phyloP scores from a whole-genome alignment of 2,888 invertebrate species.

The Dusona sp. region DNA sequence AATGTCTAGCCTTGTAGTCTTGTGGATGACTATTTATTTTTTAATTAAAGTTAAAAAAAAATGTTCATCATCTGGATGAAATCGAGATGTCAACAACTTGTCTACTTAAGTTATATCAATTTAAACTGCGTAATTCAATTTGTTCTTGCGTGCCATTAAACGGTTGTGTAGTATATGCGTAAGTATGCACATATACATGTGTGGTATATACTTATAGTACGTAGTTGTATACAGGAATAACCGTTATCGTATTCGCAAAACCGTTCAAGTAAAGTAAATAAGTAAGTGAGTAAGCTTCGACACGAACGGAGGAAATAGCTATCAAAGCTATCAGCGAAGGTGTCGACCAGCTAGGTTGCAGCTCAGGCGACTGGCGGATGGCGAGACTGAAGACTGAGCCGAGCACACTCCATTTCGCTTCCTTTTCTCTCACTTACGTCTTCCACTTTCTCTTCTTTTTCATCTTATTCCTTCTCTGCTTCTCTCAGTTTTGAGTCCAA shows the following conservation, averaged over 20 bases:
- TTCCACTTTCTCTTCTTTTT: slow-evolving; percentile 29
- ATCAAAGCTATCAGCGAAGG: slow-evolving; percentile 72
- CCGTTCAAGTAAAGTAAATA: slow-evolving; percentile 62
- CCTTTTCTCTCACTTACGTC: slow-evolving; percentile 37
- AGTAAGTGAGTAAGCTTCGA: slow-evolving; percentile 68
- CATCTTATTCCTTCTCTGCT: slow-evolving; percentile 28
- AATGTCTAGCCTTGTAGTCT: no score
- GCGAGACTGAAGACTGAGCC: slow-evolving; percentile 73
- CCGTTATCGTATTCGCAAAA: slow-evolving; percentile 48
- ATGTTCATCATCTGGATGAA: neutral
- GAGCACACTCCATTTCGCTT: slow-evolving; percentile 64
- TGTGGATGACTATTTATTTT: neutral
- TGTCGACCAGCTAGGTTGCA: slow-evolving; percentile 73
- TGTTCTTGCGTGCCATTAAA: neutral
- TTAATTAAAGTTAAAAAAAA: neutral
- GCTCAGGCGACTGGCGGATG: slow-evolving; percentile 73
- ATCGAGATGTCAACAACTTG: neutral
- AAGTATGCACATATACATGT: neutral
- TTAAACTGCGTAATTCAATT: slow-evolving; percentile 5
- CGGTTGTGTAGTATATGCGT: neutral
- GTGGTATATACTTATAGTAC: neutral
- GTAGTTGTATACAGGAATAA: slow-evolving; percentile 21
- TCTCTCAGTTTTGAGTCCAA: slow-evolving; percentile 28
- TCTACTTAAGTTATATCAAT: neutral
- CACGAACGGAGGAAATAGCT: slow-evolving; percentile 71